phyloP scores from a whole-genome alignment of 1,140 invertebrate genomes.

The Drosophila parvula region DNA sequence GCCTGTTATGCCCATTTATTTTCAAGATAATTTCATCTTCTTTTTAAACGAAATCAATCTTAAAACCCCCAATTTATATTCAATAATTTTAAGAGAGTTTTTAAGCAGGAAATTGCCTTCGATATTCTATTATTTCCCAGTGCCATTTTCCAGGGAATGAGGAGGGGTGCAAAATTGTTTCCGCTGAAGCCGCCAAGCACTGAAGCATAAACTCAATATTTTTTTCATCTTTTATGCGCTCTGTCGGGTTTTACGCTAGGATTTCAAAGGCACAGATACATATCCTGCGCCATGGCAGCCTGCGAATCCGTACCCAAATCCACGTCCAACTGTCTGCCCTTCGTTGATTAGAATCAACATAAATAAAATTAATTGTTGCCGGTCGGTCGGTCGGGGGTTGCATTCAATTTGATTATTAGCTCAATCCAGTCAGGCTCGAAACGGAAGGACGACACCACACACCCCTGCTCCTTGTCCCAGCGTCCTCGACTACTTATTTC shows the following conservation, averaged over 20 bases:
- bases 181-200: conserved; percentile 33
- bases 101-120: neutral
- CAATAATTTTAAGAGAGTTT: neutral
- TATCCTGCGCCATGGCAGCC: conserved; percentile 54
- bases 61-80: neutral
- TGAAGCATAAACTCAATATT: conserved; percentile 69
- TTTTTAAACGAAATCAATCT: too few species aligned
- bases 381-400: conserved; percentile 55
- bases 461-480: conserved; percentile 9
- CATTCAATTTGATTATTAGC: conserved; percentile 82
- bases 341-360: conserved; percentile 80
- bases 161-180: conserved; percentile 17
- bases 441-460: conserved; percentile 19
- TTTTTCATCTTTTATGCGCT: conserved; percentile 44
- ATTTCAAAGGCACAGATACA: conserved; percentile 22
- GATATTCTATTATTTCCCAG: conserved; percentile 6
- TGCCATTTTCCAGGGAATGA: neutral
- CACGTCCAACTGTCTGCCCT: conserved; percentile 27
- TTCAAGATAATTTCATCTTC: too few species aligned
- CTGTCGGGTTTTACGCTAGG: conserved; percentile 24
- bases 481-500: conserved; percentile 31
- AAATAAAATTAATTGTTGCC: conserved; percentile 82
- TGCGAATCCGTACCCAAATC: conserved; percentile 9
- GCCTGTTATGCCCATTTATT: too few species aligned
- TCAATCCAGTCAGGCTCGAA: conserved; percentile 25